Evolutionary conservation across 2,888 invertebrate genomes (phyloP), one percentile per base, ranked within the genome.

Genomic region (Brachyopa scutellaris): DNA sequence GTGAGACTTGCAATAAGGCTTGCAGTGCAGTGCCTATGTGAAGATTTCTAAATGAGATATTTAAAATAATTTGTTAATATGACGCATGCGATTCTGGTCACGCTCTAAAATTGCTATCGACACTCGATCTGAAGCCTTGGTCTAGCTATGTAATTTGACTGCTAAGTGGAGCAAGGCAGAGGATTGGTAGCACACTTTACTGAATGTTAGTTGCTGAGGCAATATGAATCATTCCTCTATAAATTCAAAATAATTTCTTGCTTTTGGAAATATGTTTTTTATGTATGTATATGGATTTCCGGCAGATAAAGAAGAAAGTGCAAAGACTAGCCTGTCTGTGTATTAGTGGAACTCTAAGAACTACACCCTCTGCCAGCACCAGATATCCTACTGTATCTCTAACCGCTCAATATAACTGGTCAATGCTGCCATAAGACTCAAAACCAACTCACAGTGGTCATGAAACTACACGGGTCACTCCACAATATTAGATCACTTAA

Each of bases 71-170:
- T 79, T 79, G 79, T 79, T 79, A 79, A 79, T 79, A 74, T 79
- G 79, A 79, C 79, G 79, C 79, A 79, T 79, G 61, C 55, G 45
- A 74, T 74, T 74, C 79, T 74, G 62, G 79, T 79, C 79, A 79
- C 79, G 79, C 79, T 79, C 79, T 49, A 29, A 13, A 26, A 67
- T 79, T 55, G 61, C 19, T 67, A 79, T 79, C 79, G 55, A 19
- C 42, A 57, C 40, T 67, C 61, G 49, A 79, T 79, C 67, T 61
- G 7, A 47, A 61, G 61, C 31, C 47, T 62, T 62, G 33, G 55
- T 67, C n/a, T 38, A 40, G 33, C 55, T 62, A 11, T 67, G 26
- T 47, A 49, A 55, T 59, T 77, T 77, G 36, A 31, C 7, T 38
- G 66, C 38, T 42, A 59, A 55, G 45, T 55, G 67, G 61, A 74